Evolutionary conservation across 2,888 invertebrate genomes (phyloP).

Genomic region (Salpingus planirostris): DNA sequence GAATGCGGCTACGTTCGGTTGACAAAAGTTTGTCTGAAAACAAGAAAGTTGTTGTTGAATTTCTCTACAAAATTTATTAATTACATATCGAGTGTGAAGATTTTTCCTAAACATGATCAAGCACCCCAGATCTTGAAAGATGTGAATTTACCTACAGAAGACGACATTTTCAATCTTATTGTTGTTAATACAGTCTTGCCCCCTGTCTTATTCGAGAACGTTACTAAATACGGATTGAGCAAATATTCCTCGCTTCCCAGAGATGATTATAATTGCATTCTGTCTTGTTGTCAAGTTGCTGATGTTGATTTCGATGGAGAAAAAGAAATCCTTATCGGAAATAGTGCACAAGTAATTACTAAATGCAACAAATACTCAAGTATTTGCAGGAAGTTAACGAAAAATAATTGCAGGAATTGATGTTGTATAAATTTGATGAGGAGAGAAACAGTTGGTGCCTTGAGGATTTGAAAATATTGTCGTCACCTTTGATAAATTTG

Average conservation of each 20-base stretch:
- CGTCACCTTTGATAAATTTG: slow-evolving; percentile 53
- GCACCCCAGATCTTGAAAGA: background rate
- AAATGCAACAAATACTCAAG: too few relatives aligned
- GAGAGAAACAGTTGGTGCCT: slow-evolving; percentile 41
- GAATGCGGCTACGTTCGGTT: slow-evolving; percentile 53
- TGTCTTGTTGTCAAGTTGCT: slow-evolving; percentile 52
- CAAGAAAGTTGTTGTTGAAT: slow-evolving; percentile 41
- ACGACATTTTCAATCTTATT: slow-evolving; percentile 45
- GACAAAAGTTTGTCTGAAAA: slow-evolving; percentile 43
- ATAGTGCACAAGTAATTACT: slow-evolving; percentile 50
- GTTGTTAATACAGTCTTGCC: slow-evolving; percentile 49
- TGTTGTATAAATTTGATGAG: slow-evolving; percentile 45
- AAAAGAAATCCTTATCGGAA: slow-evolving; percentile 60
- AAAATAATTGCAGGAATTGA: slow-evolving; percentile 43
- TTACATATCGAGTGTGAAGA: slow-evolving; percentile 43
- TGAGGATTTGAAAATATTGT: slow-evolving; percentile 46
- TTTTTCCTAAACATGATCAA: background rate
- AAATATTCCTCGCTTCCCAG: slow-evolving; percentile 40
- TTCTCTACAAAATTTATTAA: slow-evolving; percentile 48
- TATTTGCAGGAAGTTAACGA: too few relatives aligned
- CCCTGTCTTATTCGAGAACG: slow-evolving; percentile 52
- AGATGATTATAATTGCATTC: slow-evolving; percentile 50
- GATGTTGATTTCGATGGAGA: slow-evolving; percentile 64
- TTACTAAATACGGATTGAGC: slow-evolving; percentile 34
- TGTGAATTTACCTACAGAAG: too few relatives aligned